These are phyloP conservation scores for Sitta carolinensis DNA, from an alignment of 2,797 vertebrate genomes.

Conservation along the genomic window DNA sequence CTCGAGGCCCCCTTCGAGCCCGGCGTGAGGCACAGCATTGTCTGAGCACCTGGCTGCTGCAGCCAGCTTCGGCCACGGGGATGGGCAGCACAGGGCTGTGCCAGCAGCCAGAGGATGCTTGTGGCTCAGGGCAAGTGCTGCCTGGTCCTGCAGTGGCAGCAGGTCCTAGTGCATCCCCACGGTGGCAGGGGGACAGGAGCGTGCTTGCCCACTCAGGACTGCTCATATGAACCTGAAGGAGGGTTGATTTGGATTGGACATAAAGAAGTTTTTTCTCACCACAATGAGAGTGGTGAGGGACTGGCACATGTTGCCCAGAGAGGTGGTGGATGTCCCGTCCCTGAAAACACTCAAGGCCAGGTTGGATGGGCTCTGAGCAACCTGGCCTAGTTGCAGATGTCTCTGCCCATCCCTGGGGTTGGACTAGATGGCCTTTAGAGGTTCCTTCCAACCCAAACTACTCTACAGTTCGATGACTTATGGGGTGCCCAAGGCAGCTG, in stretches of 20 bases:
- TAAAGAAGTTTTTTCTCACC: background rate
- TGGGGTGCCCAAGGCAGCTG: rapidly evolving
- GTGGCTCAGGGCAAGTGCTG: rapidly evolving
- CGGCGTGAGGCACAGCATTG: constrained; percentile 67
- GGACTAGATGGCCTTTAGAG: background rate
- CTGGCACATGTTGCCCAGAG: background rate
- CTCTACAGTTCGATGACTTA: background rate
- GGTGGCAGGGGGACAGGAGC: background rate
- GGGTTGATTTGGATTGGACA: background rate
- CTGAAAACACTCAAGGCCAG: background rate
- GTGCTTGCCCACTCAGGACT: background rate
- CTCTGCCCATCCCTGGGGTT: background rate
- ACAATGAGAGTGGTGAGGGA: background rate
- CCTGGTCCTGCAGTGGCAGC: background rate
- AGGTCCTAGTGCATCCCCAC: rapidly evolving
- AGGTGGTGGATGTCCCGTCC: background rate
- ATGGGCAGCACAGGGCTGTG: rapidly evolving
- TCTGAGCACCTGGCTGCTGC: constrained; percentile 26
- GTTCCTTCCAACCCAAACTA: background rate
- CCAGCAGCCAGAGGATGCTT: background rate
- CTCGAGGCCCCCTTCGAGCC: constrained; percentile 45
- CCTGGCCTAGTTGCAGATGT: background rate
- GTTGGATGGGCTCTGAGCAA: background rate
- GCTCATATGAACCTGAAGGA: rapidly evolving
- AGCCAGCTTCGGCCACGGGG: rapidly evolving